These are phyloP conservation scores for Drosophila leontia DNA, from an alignment of 1,140 invertebrate species.

Conservation along the genomic window DNA sequence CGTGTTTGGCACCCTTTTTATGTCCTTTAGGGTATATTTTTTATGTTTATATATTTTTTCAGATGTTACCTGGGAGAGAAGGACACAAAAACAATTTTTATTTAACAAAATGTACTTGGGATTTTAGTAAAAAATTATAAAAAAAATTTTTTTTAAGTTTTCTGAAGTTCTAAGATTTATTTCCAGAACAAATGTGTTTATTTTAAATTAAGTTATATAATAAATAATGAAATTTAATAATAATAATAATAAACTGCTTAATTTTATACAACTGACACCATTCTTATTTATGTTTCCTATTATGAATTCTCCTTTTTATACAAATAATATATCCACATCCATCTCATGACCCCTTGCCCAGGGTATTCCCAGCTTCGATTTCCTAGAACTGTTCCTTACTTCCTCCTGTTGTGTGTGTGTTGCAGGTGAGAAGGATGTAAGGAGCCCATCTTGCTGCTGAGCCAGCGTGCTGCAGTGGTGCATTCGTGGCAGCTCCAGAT, in stretches of 20 bases:
- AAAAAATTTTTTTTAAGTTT: too few species aligned
- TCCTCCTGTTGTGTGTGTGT: slow-evolving; percentile 12
- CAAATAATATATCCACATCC: neutral
- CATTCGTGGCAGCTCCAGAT: slow-evolving; percentile 72
- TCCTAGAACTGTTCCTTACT: neutral
- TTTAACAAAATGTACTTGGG: neutral
- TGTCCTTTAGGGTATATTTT: neutral
- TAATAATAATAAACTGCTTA: too few species aligned
- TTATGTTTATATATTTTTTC: neutral
- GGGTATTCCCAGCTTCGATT: slow-evolving; percentile 1
- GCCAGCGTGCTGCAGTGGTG: slow-evolving; percentile 62
- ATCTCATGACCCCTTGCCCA: neutral
- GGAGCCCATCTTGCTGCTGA: slow-evolving; percentile 73
- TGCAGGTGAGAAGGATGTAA: slow-evolving; percentile 36
- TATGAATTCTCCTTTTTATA: neutral
- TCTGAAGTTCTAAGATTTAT: neutral
- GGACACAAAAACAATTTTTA: too few species aligned
- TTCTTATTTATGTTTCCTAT: neutral
- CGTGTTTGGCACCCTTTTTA: slow-evolving; percentile 39
- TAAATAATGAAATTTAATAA: too few species aligned
- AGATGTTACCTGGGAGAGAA: too few species aligned
- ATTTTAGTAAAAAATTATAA: too few species aligned
- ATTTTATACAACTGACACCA: neutral
- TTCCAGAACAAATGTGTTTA: neutral
- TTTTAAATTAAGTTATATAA: neutral